A percentile compares a stretch with the other conserved stretches of the same genome.
Conservation (phyloP, 2,797 vertebrate species). For the Schizothorax lantsangensis region DNA sequence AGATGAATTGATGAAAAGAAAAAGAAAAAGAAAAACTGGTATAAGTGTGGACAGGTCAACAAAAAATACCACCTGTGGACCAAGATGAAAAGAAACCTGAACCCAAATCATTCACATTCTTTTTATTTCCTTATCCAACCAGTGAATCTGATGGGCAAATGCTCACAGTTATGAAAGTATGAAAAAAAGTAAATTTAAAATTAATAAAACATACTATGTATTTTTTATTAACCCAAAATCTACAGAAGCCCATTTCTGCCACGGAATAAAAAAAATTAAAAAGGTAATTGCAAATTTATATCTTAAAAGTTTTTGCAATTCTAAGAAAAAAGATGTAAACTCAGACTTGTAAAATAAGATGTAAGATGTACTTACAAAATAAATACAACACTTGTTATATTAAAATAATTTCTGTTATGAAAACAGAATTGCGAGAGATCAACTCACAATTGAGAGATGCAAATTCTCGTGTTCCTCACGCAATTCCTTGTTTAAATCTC, state of each 20-base stretch:
- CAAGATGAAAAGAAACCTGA: neutral
- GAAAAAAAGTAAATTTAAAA: neutral
- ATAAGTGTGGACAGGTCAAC: neutral
- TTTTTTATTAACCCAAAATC: neutral
- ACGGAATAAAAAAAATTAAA: neutral
- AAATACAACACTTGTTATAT: too few relatives aligned
- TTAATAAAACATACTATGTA: neutral
- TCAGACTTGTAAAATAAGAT: too few relatives aligned
- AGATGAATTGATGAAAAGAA: neutral
- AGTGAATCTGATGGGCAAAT: neutral
- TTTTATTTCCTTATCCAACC: neutral
- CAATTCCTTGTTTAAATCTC: too few relatives aligned
- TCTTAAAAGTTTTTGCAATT: too few relatives aligned
- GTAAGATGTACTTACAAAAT: neutral
- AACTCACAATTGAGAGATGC: neutral
- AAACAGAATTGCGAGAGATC: neutral
- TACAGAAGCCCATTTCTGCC: neutral
- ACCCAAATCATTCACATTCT: neutral
- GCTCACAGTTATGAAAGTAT: neutral
- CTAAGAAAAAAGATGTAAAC: too few relatives aligned
- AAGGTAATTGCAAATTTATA: neutral
- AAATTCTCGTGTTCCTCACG: too few relatives aligned
- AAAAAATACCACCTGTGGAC: neutral
- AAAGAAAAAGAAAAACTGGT: neutral
- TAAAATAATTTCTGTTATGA: too few relatives aligned